phyloP scores from a whole-genome alignment of 2,113 vertebrate genomes.

The Seriola rivoliana region DNA sequence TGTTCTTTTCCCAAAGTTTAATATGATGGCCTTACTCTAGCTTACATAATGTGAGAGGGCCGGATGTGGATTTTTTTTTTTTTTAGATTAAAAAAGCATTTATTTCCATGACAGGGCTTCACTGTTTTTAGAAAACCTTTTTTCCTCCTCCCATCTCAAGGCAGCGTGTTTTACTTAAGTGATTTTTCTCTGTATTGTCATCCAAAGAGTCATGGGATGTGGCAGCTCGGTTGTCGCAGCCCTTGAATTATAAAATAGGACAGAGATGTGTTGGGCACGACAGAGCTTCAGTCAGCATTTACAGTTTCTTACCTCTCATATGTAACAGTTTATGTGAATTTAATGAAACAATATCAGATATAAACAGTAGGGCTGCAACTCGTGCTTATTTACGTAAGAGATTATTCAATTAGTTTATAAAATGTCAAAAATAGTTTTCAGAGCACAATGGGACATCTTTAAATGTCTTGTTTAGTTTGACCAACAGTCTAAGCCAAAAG shows the following conservation, averaged over 20 bases:
- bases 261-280: constrained; percentile 41
- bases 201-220: constrained; percentile 49
- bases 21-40: constrained; percentile 31
- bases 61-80: constrained; percentile 31
- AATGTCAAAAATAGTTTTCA: neutral
- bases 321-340: neutral
- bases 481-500: neutral
- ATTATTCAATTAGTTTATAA: neutral
- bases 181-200: constrained; percentile 58
- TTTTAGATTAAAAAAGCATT: constrained; percentile 37
- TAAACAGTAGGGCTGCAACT: neutral
- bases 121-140: constrained; percentile 40
- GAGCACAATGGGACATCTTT: neutral
- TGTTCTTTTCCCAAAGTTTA: constrained; percentile 12
- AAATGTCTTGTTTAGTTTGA: too few species aligned
- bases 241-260: constrained; percentile 66
- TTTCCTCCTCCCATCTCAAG: neutral
- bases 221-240: constrained; percentile 47
- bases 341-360: neutral
- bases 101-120: constrained; percentile 49
- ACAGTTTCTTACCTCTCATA: constrained; percentile 5
- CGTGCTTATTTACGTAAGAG: too few species aligned
- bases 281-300: constrained; percentile 17
- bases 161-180: constrained; percentile 61
- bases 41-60: constrained; percentile 33